These are phyloP conservation scores for Ypsolopha scabrella DNA, from an alignment of 2,888 invertebrate species.

Conservation along the genomic window DNA sequence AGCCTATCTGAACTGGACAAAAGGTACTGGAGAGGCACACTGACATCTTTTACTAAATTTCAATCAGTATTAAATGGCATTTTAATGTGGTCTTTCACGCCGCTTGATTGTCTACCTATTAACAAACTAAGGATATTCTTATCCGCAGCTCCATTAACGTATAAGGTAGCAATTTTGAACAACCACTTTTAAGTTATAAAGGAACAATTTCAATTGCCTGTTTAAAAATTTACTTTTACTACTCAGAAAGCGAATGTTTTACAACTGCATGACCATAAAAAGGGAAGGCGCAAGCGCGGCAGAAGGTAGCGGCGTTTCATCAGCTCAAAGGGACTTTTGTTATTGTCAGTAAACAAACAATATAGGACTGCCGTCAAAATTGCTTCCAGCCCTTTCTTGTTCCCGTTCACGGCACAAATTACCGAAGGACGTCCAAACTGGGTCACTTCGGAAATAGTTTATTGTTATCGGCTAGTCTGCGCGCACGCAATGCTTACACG, in stretches of 20 bases:
- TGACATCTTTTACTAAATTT: conserved; percentile 36
- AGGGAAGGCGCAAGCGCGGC: background rate
- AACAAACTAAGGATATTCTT: conserved; percentile 38
- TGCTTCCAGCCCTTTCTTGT: conserved; percentile 64
- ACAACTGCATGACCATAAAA: background rate
- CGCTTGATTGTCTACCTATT: conserved; percentile 30
- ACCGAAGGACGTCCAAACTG: conserved; percentile 67
- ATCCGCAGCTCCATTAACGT: background rate
- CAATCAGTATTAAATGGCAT: conserved; percentile 48
- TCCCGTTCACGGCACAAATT: conserved; percentile 66
- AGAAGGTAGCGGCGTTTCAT: conserved; percentile 14
- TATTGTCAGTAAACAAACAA: conserved; percentile 31
- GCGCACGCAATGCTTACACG: conserved; percentile 57
- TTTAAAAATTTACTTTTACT: background rate
- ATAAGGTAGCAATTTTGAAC: no score
- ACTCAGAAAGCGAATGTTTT: conserved; percentile 3
- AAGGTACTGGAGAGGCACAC: conserved; percentile 25
- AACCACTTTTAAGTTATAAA: background rate
- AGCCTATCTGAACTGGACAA: conserved; percentile 21
- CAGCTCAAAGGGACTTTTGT: conserved; percentile 32
- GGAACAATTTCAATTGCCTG: background rate
- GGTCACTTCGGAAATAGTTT: conserved; percentile 72
- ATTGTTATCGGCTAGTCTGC: conserved; percentile 67
- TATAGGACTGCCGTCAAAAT: conserved; percentile 39
- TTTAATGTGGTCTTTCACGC: conserved; percentile 41